phyloP scores from a whole-genome alignment of 2,888 invertebrate genomes.

The Leucoptera coffeella region DNA sequence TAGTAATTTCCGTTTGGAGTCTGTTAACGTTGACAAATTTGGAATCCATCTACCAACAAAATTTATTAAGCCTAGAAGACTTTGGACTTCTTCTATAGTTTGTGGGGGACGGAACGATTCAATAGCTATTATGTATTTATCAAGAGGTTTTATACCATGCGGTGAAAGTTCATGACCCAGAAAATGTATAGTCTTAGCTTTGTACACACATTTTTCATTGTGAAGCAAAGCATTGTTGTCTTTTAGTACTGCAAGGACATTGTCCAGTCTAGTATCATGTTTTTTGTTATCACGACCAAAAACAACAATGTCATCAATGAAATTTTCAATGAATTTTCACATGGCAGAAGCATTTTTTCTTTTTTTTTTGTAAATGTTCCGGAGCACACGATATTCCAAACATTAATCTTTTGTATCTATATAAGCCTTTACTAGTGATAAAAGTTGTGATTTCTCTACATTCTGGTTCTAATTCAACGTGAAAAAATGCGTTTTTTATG shows the following conservation, averaged over 20 bases:
- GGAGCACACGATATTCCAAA: slow-evolving; percentile 3
- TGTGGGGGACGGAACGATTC: slow-evolving; percentile 1
- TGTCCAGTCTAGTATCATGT: too few species aligned
- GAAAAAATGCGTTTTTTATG: too few species aligned
- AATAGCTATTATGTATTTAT: slow-evolving; percentile 1
- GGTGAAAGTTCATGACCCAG: slow-evolving; percentile 3
- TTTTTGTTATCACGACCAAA: slow-evolving; percentile 1
- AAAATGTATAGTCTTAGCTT: slow-evolving; percentile 1
- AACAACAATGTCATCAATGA: slow-evolving; percentile 4
- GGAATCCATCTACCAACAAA: too few species aligned
- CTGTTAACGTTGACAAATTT: too few species aligned
- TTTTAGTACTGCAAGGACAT: slow-evolving; percentile 1
- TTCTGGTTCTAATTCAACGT: too few species aligned
- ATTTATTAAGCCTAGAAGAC: too few species aligned
- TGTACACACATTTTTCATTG: slow-evolving; percentile 2
- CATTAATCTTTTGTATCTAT: slow-evolving; percentile 1
- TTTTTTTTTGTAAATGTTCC: slow-evolving; percentile 3
- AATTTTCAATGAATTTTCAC: slow-evolving; percentile 1
- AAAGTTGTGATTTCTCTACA: slow-evolving; percentile 2
- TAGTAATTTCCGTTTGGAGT: slow-evolving; percentile 2
- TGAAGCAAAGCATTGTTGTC: slow-evolving; percentile 1
- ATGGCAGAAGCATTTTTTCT: slow-evolving; percentile 1
- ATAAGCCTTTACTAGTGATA: slow-evolving; percentile 1
- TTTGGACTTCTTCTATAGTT: too few species aligned
- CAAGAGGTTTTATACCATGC: too few species aligned